phyloP scores from a whole-genome alignment of 2,113 vertebrate species.

The Phylloscopus trochilus region DNA sequence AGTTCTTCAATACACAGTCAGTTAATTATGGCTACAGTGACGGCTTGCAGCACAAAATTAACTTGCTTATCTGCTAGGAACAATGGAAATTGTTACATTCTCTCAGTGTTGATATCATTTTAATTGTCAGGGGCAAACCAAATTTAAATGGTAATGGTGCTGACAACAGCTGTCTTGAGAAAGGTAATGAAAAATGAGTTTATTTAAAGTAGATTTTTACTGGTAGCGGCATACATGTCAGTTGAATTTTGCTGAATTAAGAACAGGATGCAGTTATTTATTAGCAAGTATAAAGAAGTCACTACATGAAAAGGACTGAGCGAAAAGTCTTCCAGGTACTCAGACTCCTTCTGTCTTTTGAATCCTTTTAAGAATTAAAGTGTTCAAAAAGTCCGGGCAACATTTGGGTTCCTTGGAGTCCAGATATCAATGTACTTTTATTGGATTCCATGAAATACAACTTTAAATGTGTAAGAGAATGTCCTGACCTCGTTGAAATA shows the following conservation, averaged over 20 bases:
- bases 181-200: conserved; percentile 11
- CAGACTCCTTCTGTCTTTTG: not conserved
- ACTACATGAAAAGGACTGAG: not conserved
- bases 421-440: not conserved
- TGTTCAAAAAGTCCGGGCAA: not conserved
- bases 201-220: conserved; percentile 5
- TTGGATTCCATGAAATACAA: not conserved
- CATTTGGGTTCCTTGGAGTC: not conserved
- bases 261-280: not conserved
- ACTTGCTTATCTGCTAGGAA: conserved; percentile 32
- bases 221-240: not conserved
- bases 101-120: not conserved
- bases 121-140: conserved; percentile 14
- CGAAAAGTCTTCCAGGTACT: not conserved
- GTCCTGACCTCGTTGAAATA: not conserved
- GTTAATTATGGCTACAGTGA: conserved; percentile 34
- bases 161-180: conserved; percentile 8
- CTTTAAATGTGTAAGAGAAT: not conserved
- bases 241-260: not conserved
- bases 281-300: not conserved
- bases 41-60: conserved; percentile 15
- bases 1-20: conserved; percentile 23
- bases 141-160: conserved; percentile 26
- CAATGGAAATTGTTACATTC: conserved; percentile 39
- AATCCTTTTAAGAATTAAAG: not conserved